phyloP scores from a whole-genome alignment of 2,888 invertebrate species.

The Onchidella celtica region DNA sequence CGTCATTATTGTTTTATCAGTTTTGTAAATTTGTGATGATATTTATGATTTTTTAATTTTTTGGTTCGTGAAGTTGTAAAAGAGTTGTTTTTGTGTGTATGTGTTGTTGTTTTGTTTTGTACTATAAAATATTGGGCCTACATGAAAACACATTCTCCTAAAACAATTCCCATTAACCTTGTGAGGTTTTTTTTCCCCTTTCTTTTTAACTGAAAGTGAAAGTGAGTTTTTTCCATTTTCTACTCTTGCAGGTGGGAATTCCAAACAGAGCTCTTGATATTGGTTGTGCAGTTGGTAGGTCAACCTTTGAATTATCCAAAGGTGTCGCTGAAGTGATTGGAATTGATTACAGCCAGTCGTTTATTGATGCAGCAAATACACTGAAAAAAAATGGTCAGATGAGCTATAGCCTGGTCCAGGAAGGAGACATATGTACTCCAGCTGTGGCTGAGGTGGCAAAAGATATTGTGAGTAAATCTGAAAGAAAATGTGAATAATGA shows the following conservation, averaged over 20 bases:
- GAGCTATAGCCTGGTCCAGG: constrained; percentile 71
- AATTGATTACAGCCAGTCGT: constrained; percentile 77
- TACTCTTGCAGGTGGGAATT: constrained; percentile 53
- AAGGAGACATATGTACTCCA: constrained; percentile 73
- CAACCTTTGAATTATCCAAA: constrained; percentile 76
- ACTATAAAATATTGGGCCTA: no score
- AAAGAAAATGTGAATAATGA: no score
- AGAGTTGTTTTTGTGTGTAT: no score
- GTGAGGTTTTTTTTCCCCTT: no score
- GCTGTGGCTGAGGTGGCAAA: constrained; percentile 66
- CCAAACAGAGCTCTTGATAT: constrained; percentile 76
- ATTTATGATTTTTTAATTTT: no score
- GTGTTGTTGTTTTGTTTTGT: no score
- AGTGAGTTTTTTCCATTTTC: not conserved
- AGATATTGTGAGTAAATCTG: constrained; percentile 72
- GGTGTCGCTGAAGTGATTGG: constrained; percentile 76
- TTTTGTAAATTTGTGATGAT: no score
- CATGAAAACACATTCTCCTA: no score
- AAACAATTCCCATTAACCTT: no score
- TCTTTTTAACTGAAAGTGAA: no score
- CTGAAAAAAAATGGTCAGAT: constrained; percentile 68
- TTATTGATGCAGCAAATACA: constrained; percentile 74
- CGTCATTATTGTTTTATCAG: no score
- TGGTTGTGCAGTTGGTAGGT: constrained; percentile 79
- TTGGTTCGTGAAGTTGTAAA: no score